These are phyloP conservation scores for Pseudomyrmex flavicornis DNA, from an alignment of 1,140 invertebrate species.

Conservation along the genomic window DNA sequence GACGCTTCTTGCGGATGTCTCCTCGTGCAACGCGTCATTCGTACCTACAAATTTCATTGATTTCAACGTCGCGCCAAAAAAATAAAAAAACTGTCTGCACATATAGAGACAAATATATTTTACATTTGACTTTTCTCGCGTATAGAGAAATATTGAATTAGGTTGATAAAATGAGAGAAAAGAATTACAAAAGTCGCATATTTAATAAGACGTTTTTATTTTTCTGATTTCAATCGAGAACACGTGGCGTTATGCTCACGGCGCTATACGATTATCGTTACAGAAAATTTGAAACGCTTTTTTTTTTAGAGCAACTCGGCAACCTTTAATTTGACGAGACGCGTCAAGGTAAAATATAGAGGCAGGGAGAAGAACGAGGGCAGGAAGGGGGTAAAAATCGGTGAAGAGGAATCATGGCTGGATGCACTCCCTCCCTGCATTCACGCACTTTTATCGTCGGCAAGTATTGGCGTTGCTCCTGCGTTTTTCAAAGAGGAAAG, in stretches of 20 bases:
- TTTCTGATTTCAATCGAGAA: not conserved
- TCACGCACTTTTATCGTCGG: conserved; percentile 80
- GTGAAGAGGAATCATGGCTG: conserved; percentile 83
- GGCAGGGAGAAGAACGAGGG: conserved; percentile 51
- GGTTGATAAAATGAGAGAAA: too few relatives aligned
- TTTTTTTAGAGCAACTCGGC: conserved; percentile 31
- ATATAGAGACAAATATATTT: too few relatives aligned
- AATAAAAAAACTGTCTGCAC: too few relatives aligned
- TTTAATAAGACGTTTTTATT: not conserved
- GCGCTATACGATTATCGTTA: not conserved
- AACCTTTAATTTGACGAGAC: conserved; percentile 68
- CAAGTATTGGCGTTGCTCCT: conserved; percentile 71
- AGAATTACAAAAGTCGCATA: too few relatives aligned
- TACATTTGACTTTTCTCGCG: too few relatives aligned
- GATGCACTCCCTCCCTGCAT: conserved; percentile 82
- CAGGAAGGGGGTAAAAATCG: conserved; percentile 83
- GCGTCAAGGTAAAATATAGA: conserved; percentile 62
- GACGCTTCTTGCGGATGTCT: conserved; percentile 44
- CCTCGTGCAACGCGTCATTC: conserved; percentile 35
- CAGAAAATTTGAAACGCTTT: conserved; percentile 26
- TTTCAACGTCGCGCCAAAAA: too few relatives aligned
- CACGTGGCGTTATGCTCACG: not conserved
- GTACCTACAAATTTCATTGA: not conserved
- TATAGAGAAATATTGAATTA: too few relatives aligned
- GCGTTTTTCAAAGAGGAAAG: conserved; percentile 71